Evolutionary conservation across 2,797 vertebrate genomes (phyloP).

Genomic region (Bovichtus variegatus): DNA sequence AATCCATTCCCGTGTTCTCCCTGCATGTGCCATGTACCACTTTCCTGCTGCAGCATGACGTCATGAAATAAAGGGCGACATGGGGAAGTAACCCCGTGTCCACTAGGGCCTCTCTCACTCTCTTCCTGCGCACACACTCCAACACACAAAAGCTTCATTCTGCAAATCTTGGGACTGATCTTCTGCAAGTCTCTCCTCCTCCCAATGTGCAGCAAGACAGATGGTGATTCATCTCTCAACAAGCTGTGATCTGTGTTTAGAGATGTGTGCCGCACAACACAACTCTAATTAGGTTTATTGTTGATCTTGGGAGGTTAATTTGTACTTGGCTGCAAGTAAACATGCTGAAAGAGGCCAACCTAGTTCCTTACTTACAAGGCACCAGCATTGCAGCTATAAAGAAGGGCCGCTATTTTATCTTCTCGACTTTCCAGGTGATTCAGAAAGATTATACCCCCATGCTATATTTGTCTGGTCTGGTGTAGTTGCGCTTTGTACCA

Average conservation of each 20-base stretch:
- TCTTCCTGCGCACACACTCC: neutral
- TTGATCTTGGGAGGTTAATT: constrained; percentile 85
- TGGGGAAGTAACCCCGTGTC: constrained; percentile 58
- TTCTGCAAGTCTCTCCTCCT: constrained; percentile 68
- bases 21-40: constrained; percentile 65
- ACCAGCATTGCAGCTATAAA: constrained; percentile 27
- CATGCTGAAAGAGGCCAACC: constrained; percentile 70
- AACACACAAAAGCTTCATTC: constrained; percentile 20
- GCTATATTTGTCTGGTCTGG: constrained; percentile 65
- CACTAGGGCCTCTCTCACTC: constrained; percentile 38
- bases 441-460: constrained; percentile 62
- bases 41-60: constrained; percentile 62
- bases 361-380: constrained; percentile 56
- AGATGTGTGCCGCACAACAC: constrained; percentile 78
- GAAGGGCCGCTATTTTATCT: constrained; percentile 47
- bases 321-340: constrained; percentile 79
- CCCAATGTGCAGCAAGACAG: constrained; percentile 75
- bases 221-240: constrained; percentile 82
- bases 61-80: constrained; percentile 69
- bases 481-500: constrained; percentile 62
- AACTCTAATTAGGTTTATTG: constrained; percentile 83
- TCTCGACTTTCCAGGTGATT: constrained; percentile 73
- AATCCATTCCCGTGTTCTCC: constrained; percentile 54
- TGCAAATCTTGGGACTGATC: constrained; percentile 59
- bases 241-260: constrained; percentile 83